A percentile compares a stretch with the other conserved stretches of the same genome.
Evolutionary conservation across 2,113 vertebrate genomes (phyloP).

Genomic region (Ploceus nigricollis): DNA sequence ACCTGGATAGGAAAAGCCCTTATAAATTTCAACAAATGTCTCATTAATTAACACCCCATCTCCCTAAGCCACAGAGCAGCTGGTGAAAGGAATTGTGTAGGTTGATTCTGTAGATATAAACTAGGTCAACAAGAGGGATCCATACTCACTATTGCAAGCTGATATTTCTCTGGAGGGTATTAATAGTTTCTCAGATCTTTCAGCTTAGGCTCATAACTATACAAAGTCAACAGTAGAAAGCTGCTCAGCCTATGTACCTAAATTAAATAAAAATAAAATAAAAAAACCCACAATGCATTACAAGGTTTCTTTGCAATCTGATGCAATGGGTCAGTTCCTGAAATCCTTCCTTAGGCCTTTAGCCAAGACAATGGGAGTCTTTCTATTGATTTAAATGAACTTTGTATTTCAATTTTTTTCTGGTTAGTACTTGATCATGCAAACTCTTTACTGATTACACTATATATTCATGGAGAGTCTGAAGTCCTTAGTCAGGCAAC

Average conservation of each 20-base stretch:
- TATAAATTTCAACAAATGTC: conserved; percentile 69
- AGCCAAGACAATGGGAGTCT: neutral
- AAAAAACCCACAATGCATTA: rapidly evolving
- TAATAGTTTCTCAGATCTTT: conserved; percentile 50
- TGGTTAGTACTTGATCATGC: neutral
- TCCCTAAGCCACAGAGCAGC: conserved; percentile 70
- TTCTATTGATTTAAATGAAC: conserved; percentile 15
- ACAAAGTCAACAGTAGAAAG: conserved; percentile 35
- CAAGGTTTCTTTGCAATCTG: neutral
- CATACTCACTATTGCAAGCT: conserved; percentile 45
- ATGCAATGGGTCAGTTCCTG: neutral
- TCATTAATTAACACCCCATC: conserved; percentile 73
- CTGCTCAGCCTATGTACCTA: neutral
- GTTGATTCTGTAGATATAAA: conserved; percentile 56
- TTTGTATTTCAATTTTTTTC: neutral
- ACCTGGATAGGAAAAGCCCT: conserved; percentile 47
- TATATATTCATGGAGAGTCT: neutral
- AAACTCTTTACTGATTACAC: conserved; percentile 24
- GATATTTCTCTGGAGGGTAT: conserved; percentile 54
- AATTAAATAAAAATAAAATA: neutral
- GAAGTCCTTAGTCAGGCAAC: conserved; percentile 47
- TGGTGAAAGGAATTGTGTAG: conserved; percentile 63
- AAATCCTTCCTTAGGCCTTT: neutral
- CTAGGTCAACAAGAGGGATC: conserved; percentile 59
- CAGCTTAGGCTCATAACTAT: neutral